These are phyloP conservation scores for Aplidium turbinatum DNA, from an alignment of 23 tunicate genomes.

Conservation along the genomic window DNA sequence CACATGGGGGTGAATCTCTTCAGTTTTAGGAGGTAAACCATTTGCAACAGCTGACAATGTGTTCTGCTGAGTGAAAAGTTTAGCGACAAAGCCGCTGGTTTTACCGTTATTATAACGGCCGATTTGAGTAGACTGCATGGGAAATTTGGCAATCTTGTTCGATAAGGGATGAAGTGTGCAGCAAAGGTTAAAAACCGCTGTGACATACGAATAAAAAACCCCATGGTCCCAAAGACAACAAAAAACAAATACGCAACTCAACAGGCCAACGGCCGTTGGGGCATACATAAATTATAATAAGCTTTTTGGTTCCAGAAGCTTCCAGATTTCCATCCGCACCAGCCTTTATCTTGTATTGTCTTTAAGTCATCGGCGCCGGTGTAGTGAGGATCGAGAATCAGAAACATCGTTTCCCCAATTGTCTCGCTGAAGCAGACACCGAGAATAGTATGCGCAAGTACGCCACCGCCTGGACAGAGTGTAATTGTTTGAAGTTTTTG, in stretches of 20 bases:
- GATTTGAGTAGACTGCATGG: too few relatives aligned
- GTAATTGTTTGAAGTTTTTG: too few relatives aligned
- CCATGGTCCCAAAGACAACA: not conserved
- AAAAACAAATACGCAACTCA: not conserved
- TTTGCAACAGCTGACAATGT: too few relatives aligned
- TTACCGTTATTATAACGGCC: too few relatives aligned
- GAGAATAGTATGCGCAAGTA: slow-evolving; percentile 94
- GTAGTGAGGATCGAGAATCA: slow-evolving; percentile 97
- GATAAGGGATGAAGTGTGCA: too few relatives aligned
- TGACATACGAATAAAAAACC: too few relatives aligned
- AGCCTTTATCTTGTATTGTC: slow-evolving; percentile 62
- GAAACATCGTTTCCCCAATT: slow-evolving; percentile 73
- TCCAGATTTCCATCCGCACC: slow-evolving; percentile 90
- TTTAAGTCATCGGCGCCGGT: slow-evolving; percentile 70
- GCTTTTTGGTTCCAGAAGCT: slow-evolving; percentile 89
- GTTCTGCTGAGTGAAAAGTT: too few relatives aligned
- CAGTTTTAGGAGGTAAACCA: too few relatives aligned
- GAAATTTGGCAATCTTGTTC: too few relatives aligned
- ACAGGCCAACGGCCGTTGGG: slow-evolving; percentile 53
- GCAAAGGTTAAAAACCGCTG: too few relatives aligned
- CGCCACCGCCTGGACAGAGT: slow-evolving; percentile 99
- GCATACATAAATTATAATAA: slow-evolving; percentile 95
- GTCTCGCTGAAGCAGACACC: slow-evolving; percentile 88
- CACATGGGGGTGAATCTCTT: too few relatives aligned
- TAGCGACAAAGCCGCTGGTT: too few relatives aligned